Conservation (phyloP, 2,797 vertebrate species). For the Luscinia megarhynchos region DNA sequence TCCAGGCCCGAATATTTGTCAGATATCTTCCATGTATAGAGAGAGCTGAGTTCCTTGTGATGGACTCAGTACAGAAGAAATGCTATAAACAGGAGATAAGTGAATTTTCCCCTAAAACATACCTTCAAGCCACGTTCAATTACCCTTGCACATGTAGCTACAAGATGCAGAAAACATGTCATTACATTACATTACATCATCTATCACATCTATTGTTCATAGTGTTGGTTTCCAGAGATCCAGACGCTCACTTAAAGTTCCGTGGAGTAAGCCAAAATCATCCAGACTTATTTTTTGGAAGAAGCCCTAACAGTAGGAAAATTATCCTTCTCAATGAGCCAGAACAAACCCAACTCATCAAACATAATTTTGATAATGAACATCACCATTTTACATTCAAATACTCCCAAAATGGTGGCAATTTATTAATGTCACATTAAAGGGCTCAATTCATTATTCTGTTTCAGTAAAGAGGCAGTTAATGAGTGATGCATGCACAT, state of each 20-base stretch:
- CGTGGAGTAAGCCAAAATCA: neutral
- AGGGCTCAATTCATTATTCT: slow-evolving; percentile 73
- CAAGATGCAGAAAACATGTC: neutral
- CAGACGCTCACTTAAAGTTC: neutral
- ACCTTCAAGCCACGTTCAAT: neutral
- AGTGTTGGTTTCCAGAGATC: neutral
- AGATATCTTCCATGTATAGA: neutral
- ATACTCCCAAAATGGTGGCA: slow-evolving; percentile 77
- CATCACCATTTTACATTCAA: slow-evolving; percentile 76
- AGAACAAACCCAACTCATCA: slow-evolving; percentile 76
- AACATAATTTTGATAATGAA: slow-evolving; percentile 78
- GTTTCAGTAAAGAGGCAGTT: slow-evolving; percentile 73
- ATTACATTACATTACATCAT: neutral
- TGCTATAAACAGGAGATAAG: neutral
- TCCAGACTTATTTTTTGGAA: neutral
- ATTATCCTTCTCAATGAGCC: slow-evolving; percentile 72
- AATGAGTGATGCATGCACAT: slow-evolving; percentile 66
- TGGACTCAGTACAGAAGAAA: neutral
- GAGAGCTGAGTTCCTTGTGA: neutral
- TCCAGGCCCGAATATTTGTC: neutral
- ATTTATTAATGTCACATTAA: slow-evolving; percentile 82
- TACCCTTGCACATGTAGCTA: neutral
- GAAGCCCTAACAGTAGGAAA: slow-evolving; percentile 35
- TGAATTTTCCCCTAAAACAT: neutral
- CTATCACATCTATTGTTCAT: neutral